phyloP scores from a whole-genome alignment of 2,797 vertebrate genomes.

The Oreochromis mossambicus region DNA sequence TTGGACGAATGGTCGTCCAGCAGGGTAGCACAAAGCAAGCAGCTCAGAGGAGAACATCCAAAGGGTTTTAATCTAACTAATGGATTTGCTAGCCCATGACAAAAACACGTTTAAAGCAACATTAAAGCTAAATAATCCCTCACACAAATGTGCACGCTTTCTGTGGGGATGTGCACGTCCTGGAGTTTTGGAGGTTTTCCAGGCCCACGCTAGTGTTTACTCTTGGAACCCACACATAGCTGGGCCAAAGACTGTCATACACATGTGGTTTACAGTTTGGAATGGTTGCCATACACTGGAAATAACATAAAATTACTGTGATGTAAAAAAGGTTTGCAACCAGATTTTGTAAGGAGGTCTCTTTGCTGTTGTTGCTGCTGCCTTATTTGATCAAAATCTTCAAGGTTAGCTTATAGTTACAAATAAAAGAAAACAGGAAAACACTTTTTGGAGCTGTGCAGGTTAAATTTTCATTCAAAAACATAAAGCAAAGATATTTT shows the following conservation, averaged over 20 bases:
- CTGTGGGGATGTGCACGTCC: neutral
- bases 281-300: neutral
- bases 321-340: neutral
- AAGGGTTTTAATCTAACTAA: neutral
- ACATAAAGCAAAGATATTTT: neutral
- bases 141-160: neutral
- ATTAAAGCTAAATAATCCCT: neutral
- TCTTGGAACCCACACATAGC: neutral
- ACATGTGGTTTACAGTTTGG: neutral
- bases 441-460: neutral
- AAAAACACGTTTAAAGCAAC: neutral
- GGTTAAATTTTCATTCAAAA: neutral
- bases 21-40: neutral
- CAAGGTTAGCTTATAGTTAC: neutral
- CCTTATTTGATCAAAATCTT: neutral
- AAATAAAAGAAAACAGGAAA: neutral
- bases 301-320: neutral
- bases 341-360: neutral
- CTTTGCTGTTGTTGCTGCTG: neutral
- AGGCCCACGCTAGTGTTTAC: slow-evolving; percentile 15
- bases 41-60: neutral
- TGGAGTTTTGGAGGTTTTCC: neutral
- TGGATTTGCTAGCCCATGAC: neutral
- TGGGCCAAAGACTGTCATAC: neutral
- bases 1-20: neutral